Evolutionary conservation across 1,140 invertebrate genomes (phyloP).

Genomic region (Phymastichus coffea): DNA sequence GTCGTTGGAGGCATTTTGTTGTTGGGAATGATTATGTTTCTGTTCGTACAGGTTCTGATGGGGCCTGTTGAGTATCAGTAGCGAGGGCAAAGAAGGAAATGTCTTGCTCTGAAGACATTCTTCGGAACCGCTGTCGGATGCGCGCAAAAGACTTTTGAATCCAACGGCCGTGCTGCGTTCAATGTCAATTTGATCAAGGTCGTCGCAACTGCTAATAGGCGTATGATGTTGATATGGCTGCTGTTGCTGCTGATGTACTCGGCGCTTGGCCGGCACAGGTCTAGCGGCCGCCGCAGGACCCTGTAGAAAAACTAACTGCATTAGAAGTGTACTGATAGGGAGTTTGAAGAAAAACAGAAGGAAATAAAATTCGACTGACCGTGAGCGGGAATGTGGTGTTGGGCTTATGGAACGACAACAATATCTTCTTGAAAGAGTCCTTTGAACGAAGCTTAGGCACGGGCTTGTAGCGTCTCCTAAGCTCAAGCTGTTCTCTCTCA

Average conservation of each 20-base stretch:
- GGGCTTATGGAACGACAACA: not conserved
- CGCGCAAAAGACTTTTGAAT: constrained; percentile 41
- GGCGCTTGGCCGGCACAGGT: constrained; percentile 33
- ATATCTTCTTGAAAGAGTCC: constrained; percentile 29
- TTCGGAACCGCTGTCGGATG: constrained; percentile 46
- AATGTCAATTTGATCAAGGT: constrained; percentile 34
- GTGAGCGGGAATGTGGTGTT: not conserved
- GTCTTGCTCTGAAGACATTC: constrained; percentile 45
- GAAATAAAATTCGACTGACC: constrained; percentile 2
- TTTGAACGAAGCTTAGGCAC: constrained; percentile 28
- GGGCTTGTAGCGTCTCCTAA: constrained; percentile 21
- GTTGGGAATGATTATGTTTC: not conserved
- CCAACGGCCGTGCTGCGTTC: constrained; percentile 44
- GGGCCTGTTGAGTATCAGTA: no score
- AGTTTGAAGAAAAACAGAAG: no score
- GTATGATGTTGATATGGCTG: not conserved
- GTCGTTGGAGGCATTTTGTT: constrained; percentile 9
- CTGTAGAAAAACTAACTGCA: no score
- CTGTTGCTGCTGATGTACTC: constrained; percentile 11
- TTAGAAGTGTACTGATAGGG: no score
- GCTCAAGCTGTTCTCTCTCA: not conserved
- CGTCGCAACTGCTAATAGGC: constrained; percentile 22
- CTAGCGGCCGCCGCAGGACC: no score
- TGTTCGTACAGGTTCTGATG: not conserved
- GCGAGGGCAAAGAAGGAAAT: constrained; percentile 10